Evolutionary conservation across 2,797 vertebrate species (phyloP).

Genomic region (Helarctos malayanus): DNA sequence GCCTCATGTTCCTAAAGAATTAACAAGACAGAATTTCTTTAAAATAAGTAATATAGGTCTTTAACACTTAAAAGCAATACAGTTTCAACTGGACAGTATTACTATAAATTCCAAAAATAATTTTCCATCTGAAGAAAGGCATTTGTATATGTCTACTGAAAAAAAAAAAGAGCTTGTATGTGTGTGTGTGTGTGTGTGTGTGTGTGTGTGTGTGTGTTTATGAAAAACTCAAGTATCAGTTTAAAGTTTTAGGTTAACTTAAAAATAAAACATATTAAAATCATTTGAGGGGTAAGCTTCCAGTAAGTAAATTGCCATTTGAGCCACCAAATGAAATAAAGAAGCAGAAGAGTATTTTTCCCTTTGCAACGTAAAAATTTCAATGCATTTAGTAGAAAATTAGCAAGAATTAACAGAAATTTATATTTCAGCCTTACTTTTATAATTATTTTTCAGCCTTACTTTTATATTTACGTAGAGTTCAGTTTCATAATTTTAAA

Average conservation of each 20-base stretch:
- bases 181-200: background rate
- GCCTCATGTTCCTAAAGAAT: background rate
- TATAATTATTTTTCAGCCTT: background rate
- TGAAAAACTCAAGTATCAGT: background rate
- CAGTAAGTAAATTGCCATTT: background rate
- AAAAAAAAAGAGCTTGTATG: background rate
- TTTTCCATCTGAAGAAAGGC: background rate
- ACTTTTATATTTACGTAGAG: background rate
- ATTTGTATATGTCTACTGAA: background rate
- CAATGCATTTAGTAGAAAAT: background rate
- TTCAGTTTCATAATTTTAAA: background rate
- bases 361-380: background rate
- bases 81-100: background rate
- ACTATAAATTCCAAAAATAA: background rate
- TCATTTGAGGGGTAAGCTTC: background rate
- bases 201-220: background rate
- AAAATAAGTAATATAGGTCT: background rate
- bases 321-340: background rate
- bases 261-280: constrained; percentile 38
- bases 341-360: background rate
- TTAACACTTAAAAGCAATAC: background rate
- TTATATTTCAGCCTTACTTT: background rate
- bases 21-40: background rate
- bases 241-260: background rate
- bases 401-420: background rate